Percentiles rank a stretch among this genome's conserved stretches.
phyloP scores from a whole-genome alignment of 2,797 vertebrate genomes.

The Falco berigora region DNA sequence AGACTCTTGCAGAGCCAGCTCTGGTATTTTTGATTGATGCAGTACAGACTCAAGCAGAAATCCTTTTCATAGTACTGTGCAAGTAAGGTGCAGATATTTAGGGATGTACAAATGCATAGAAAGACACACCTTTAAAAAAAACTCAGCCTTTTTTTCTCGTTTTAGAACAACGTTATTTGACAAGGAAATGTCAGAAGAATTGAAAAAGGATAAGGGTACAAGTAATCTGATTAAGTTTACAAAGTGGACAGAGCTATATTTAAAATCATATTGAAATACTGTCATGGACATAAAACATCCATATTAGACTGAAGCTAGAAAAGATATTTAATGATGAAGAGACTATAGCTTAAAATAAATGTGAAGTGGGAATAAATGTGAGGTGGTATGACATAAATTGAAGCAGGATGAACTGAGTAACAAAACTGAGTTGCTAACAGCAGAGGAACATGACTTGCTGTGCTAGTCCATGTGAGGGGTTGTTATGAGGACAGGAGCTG shows the following conservation, averaged over 20 bases:
- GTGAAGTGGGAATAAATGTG: not conserved
- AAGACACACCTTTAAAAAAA: not conserved
- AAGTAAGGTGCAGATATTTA: not conserved
- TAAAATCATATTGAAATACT: not conserved
- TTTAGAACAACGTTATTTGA: not conserved
- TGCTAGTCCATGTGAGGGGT: not conserved
- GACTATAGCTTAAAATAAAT: not conserved
- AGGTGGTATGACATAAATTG: not conserved
- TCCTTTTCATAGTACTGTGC: not conserved
- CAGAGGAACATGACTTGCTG: not conserved
- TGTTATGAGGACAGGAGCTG: not conserved
- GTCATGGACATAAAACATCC: not conserved
- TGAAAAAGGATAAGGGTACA: not conserved
- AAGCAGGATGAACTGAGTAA: not conserved
- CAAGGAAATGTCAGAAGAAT: not conserved
- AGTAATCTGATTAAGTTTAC: not conserved
- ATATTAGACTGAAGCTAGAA: not conserved
- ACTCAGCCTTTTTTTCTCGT: fast-evolving
- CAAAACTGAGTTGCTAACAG: not conserved
- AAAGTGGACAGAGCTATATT: not conserved
- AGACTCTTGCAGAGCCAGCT: not conserved
- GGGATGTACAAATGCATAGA: not conserved
- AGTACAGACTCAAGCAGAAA: not conserved
- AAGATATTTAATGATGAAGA: not conserved
- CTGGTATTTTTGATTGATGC: not conserved